These are phyloP conservation scores for Agrochola circellaris DNA, from an alignment of 2,888 invertebrate genomes.

Conservation along the genomic window DNA sequence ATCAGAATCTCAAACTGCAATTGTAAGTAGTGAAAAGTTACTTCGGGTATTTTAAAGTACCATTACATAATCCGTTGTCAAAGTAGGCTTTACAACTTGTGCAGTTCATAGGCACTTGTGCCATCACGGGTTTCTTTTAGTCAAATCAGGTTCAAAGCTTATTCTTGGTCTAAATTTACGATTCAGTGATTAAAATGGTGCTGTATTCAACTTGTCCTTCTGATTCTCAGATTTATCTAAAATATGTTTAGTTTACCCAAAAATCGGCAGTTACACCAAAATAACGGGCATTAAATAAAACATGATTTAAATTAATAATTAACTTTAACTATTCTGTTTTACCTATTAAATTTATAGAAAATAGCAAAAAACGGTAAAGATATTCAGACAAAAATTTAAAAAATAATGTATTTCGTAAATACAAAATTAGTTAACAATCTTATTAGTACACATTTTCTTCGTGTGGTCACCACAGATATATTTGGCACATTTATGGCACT, in stretches of 20 bases:
- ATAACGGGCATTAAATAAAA: no score
- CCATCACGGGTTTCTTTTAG: constrained; percentile 25
- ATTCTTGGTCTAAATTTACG: neutral
- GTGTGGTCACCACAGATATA: neutral
- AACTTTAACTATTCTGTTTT: no score
- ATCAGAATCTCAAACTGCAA: constrained; percentile 38
- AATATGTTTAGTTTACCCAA: neutral
- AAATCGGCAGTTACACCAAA: no score
- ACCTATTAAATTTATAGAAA: no score
- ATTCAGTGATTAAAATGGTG: neutral
- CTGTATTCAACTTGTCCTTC: neutral
- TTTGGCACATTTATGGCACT: neutral
- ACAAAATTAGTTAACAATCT: neutral
- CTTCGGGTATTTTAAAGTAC: constrained; percentile 37
- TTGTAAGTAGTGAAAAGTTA: constrained; percentile 39
- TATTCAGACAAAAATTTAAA: no score
- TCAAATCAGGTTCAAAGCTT: neutral
- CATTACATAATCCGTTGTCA: constrained; percentile 50
- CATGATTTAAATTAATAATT: no score
- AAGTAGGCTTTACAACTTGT: constrained; percentile 52
- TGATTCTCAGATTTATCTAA: neutral
- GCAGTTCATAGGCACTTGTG: constrained; percentile 44
- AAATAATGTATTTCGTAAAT: neutral
- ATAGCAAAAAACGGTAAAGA: neutral
- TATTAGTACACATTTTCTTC: no score